Evolutionary conservation across 2,113 vertebrate species (phyloP), one percentile per base, ranked within the genome.

Genomic region (Actinemys pallida): DNA sequence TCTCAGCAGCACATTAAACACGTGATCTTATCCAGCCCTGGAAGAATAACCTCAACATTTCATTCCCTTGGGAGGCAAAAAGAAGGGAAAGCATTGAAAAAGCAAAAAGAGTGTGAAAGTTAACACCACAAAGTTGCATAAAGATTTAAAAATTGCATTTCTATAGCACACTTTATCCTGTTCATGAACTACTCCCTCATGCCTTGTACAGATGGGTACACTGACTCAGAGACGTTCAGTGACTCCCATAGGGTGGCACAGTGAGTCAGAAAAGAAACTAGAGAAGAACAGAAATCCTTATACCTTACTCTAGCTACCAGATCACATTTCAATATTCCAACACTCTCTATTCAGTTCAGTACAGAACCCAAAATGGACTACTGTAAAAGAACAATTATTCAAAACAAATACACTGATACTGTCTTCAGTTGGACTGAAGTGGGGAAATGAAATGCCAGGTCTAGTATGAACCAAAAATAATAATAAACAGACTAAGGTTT

Each of bases 101-200:
- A 17, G 2, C 6, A 22, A 62, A 8, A 81, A 80, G 79, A 86
- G 78, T 2, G 2, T 24, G 19, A 56, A 42, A 83, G 75, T 52
- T 12, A 86, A 42, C 12, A 88, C 11, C 50, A 69, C 24, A 62
- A 52, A 93, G 3, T 24, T 94, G 1, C 11, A 29, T 24, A 3
- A 35, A 84, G 14, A 0, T 2, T 50, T 91, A 27, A 65, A 92
- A 93, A 87, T n/a, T 25, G 45, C 0, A 29, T 75, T 90, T 94
- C 27, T 42, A 31, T 9, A 47, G 56, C 27, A 31, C 54, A 5
- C 8, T 7, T 86, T 84, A 31, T 49, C 52, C 50, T 50, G 79
- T 35, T 87, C 5, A n/a, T 1, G 2, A 56, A 78, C 3, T 27
- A 35, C 1, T 0, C 1, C 1, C 0, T 59, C 52, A 29, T 72